These are phyloP conservation scores for Felis catus DNA, from an alignment of 2,113 vertebrate species.

Conservation along the genomic window DNA sequence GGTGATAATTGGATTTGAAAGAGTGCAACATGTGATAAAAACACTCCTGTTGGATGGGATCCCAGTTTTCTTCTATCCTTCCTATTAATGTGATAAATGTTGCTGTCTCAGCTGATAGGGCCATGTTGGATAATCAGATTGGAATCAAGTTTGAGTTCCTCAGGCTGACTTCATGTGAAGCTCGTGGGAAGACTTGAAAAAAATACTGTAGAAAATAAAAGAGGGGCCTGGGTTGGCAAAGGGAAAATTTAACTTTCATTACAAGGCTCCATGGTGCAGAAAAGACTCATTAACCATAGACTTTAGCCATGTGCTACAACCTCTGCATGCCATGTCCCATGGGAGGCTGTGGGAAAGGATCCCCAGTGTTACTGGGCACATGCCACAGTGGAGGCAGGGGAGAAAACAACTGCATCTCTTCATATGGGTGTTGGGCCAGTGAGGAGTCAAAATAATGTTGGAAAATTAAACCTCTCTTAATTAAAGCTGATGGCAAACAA, in stretches of 20 bases:
- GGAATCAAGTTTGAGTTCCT: constrained; percentile 84
- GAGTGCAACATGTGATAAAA: constrained; percentile 88
- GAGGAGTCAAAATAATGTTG: constrained; percentile 62
- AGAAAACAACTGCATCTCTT: background rate
- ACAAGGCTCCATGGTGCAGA: rapidly evolving
- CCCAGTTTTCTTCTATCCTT: constrained; percentile 87
- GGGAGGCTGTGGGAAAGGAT: background rate
- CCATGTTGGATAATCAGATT: constrained; percentile 88
- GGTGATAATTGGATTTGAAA: constrained; percentile 90
- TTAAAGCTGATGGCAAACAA: constrained; percentile 84
- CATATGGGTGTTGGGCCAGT: constrained; percentile 19
- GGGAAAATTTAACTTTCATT: background rate
- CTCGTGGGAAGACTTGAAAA: constrained; percentile 56
- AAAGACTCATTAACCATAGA: background rate
- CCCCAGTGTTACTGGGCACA: background rate
- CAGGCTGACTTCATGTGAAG: constrained; percentile 66
- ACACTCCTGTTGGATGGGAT: constrained; percentile 84
- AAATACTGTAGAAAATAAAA: constrained; percentile 19
- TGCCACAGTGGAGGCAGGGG: background rate
- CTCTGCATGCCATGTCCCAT: rapidly evolving
- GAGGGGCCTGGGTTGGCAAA: background rate
- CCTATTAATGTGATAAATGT: constrained; percentile 91
- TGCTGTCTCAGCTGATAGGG: constrained; percentile 86
- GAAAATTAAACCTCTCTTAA: constrained; percentile 80
- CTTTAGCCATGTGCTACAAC: background rate